phyloP scores from a whole-genome alignment of 2,888 invertebrate species.

The Aricia artaxerxes region DNA sequence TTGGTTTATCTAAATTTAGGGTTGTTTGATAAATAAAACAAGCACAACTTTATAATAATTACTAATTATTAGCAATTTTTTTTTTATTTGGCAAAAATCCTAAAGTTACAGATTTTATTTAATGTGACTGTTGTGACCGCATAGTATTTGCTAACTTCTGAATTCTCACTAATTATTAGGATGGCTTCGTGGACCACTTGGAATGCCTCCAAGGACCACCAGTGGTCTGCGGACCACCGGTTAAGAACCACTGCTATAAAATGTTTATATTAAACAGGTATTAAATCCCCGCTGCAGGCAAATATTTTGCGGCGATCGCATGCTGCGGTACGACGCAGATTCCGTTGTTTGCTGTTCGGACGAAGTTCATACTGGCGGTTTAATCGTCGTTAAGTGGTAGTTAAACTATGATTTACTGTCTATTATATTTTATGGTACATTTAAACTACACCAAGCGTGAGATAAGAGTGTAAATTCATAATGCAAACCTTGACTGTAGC shows the following conservation, averaged over 20 bases:
- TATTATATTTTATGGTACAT: conserved; percentile 7
- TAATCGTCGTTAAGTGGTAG: conserved; percentile 7
- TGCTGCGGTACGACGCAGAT: neutral
- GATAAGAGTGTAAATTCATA: neutral
- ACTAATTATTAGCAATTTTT: no score
- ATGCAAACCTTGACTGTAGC: neutral
- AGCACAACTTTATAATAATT: no score
- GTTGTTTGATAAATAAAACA: no score
- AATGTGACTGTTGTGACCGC: no score
- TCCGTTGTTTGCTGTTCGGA: neutral
- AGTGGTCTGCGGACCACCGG: no score
- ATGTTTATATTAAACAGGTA: neutral
- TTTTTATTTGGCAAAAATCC: no score
- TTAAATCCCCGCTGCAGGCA: neutral
- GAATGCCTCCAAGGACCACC: no score
- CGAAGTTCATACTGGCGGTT: neutral
- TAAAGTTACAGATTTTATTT: no score
- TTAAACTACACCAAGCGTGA: neutral
- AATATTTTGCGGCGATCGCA: neutral
- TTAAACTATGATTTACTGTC: conserved; percentile 10
- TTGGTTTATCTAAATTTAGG: no score
- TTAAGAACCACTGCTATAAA: neutral
- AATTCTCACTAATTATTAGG: no score
- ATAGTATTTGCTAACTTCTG: no score
- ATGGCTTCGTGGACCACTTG: no score